phyloP scores from a whole-genome alignment of 2,797 vertebrate species.

The Rhinoraja longicauda region DNA sequence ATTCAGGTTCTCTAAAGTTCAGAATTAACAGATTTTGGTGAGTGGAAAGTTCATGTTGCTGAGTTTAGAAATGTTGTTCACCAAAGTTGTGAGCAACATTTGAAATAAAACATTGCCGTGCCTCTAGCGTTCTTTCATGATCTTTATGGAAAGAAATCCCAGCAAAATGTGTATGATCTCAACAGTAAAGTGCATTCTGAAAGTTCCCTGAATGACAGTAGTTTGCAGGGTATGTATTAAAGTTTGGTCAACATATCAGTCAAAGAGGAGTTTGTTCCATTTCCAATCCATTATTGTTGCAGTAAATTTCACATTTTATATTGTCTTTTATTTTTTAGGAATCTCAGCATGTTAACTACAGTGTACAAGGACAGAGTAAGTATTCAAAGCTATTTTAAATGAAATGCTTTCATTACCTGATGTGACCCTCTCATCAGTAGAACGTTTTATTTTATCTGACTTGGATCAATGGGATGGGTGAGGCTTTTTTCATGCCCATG shows the following conservation, averaged over 20 bases:
- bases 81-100: not conserved
- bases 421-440: not conserved
- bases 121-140: not conserved
- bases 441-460: not conserved
- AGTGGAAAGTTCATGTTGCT: conserved; percentile 28
- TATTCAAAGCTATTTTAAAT: conserved; percentile 47
- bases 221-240: not conserved
- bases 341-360: conserved; percentile 72
- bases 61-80: not conserved
- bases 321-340: conserved; percentile 61
- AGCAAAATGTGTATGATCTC: conserved; percentile 1
- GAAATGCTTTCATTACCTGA: conserved; percentile 27
- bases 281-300: not conserved
- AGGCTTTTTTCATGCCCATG: not conserved
- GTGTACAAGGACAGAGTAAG: conserved; percentile 83
- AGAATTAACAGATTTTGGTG: conserved; percentile 21
- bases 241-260: not conserved
- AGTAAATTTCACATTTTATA: conserved; percentile 29
- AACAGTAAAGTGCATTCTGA: not conserved
- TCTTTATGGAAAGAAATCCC: not conserved
- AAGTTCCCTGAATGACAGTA: not conserved
- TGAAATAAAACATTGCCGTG: not conserved
- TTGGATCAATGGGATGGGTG: not conserved
- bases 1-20: not conserved
- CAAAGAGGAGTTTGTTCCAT: conserved; percentile 3